phyloP scores from a whole-genome alignment of 92 coral and sea anemone genomes.

The Scolanthus callimorphus region DNA sequence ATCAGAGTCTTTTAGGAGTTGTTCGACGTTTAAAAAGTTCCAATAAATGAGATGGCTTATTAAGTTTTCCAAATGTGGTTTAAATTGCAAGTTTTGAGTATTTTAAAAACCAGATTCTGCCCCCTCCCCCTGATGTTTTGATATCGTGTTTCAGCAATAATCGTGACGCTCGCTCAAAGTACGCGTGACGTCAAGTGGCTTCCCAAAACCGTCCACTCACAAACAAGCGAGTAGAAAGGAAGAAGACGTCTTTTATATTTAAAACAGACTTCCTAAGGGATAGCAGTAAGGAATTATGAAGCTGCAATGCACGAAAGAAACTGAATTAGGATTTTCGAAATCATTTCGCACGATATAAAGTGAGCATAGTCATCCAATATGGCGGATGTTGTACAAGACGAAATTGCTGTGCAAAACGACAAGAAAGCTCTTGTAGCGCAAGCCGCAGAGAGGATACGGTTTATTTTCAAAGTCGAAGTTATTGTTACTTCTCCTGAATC shows the following conservation, averaged over 20 bases:
- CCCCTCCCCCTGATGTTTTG: not conserved
- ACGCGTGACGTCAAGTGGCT: not conserved
- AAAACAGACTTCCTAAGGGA: too few species aligned
- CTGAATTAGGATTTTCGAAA: too few species aligned
- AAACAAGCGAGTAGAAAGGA: too few species aligned
- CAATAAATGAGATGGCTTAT: too few species aligned
- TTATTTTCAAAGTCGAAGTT: slow-evolving; percentile 65
- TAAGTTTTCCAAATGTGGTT: not conserved
- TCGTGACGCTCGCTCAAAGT: not conserved
- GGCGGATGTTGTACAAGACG: slow-evolving; percentile 55
- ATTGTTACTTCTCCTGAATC: slow-evolving; percentile 52
- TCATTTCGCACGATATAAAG: too few species aligned
- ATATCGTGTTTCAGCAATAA: not conserved
- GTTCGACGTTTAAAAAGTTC: too few species aligned
- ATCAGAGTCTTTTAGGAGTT: too few species aligned
- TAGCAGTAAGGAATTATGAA: too few species aligned
- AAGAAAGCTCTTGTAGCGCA: slow-evolving; percentile 57
- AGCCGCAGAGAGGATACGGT: slow-evolving; percentile 50
- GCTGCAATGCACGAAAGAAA: too few species aligned
- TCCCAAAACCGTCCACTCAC: not conserved
- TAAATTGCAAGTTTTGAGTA: not conserved
- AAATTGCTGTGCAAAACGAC: slow-evolving; percentile 66
- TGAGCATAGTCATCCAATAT: slow-evolving; percentile 14
- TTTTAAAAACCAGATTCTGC: not conserved
- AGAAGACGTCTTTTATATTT: too few species aligned